These are phyloP conservation scores for Cataglyphis altisquamis DNA, from an alignment of 2,888 invertebrate genomes.

Conservation along the genomic window DNA sequence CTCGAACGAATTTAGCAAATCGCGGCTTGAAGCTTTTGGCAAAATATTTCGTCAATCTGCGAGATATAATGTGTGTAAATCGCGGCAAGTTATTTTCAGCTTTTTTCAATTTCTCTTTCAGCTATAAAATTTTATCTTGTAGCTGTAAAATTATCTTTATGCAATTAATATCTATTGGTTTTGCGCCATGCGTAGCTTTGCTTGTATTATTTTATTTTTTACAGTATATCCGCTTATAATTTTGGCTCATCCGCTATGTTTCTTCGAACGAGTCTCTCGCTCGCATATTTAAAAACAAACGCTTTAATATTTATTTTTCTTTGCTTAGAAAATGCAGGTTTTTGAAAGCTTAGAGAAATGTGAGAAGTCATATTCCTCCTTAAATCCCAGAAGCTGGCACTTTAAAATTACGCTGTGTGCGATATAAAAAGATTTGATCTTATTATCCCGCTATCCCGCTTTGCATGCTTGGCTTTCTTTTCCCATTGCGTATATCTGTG, in stretches of 20 bases:
- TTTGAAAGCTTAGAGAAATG: neutral
- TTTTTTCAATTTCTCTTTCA: slow-evolving; percentile 36
- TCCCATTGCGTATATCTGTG: slow-evolving; percentile 3
- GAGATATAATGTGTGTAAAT: slow-evolving; percentile 36
- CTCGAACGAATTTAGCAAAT: slow-evolving; percentile 34
- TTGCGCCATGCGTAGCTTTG: slow-evolving; percentile 17
- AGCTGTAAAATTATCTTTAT: neutral
- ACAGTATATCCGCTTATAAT: slow-evolving; percentile 34
- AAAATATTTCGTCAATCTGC: slow-evolving; percentile 68
- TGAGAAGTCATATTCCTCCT: slow-evolving; percentile 3
- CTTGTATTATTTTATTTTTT: slow-evolving; percentile 42
- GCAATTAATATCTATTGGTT: slow-evolving; percentile 20
- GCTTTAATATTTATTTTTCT: slow-evolving; percentile 26
- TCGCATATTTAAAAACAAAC: slow-evolving; percentile 17
- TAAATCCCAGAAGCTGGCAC: slow-evolving; percentile 37
- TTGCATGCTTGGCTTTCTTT: slow-evolving; percentile 15
- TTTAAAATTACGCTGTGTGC: neutral
- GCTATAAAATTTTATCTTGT: neutral
- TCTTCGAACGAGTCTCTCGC: slow-evolving; percentile 41
- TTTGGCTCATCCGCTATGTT: slow-evolving; percentile 41
- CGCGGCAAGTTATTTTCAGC: slow-evolving; percentile 55
- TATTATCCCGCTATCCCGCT: neutral
- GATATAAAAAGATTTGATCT: neutral
- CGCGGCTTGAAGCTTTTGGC: slow-evolving; percentile 26
- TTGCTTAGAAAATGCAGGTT: slow-evolving; percentile 9